These are phyloP conservation scores for Tamandua tetradactyla DNA, from an alignment of 2,797 vertebrate genomes.

Conservation along the genomic window DNA sequence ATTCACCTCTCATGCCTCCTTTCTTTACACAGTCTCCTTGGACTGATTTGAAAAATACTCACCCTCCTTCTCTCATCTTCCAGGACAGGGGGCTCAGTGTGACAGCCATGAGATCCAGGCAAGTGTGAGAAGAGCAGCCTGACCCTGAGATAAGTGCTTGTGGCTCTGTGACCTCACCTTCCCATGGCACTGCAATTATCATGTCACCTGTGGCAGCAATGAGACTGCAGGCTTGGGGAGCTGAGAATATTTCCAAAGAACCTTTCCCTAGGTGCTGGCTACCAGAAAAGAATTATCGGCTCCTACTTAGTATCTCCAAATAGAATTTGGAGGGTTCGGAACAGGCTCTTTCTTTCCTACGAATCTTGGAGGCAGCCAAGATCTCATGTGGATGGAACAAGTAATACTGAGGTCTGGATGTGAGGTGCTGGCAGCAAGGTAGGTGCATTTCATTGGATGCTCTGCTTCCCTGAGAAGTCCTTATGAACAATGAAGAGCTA, in stretches of 20 bases:
- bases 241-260: background rate
- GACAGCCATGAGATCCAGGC: background rate
- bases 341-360: too few relatives aligned
- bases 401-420: too few relatives aligned
- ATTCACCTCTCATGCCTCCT: background rate
- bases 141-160: background rate
- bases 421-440: too few relatives aligned
- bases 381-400: too few relatives aligned
- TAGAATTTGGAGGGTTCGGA: too few relatives aligned
- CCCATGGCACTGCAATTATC: background rate
- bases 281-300: too few relatives aligned
- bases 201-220: background rate
- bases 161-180: background rate
- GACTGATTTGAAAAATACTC: background rate
- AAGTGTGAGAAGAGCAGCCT: background rate
- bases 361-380: too few relatives aligned
- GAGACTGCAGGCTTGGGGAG: background rate
- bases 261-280: background rate
- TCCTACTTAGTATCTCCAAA: too few relatives aligned
- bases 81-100: background rate
- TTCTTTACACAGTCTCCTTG: background rate
- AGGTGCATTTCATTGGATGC: too few relatives aligned
- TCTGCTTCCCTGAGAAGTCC: too few relatives aligned
- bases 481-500: too few relatives aligned
- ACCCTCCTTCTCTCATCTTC: background rate